phyloP scores from a whole-genome alignment of 2,888 invertebrate genomes.

The Caenorhabditis sinica region DNA sequence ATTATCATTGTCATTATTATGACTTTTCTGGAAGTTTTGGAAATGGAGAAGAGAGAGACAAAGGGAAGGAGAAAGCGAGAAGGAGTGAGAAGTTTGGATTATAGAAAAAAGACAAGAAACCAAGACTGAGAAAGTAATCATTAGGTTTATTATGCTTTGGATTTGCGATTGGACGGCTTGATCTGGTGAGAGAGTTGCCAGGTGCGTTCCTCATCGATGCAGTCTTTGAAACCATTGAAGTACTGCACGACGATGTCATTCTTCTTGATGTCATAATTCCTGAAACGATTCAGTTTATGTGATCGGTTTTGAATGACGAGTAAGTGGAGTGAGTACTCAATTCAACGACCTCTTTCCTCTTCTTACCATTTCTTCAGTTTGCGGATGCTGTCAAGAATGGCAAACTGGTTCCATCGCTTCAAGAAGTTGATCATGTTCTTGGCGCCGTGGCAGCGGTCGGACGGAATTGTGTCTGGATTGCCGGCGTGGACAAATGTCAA shows the following conservation, averaged over 20 bases:
- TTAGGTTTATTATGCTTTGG: conserved; percentile 47
- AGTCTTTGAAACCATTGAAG: conserved; percentile 97
- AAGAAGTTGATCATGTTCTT: conserved; percentile 91
- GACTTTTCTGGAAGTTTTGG: background rate
- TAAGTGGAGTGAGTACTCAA: conserved; percentile 20
- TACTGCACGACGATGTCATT: conserved; percentile 95
- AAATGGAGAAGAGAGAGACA: conserved; percentile 10
- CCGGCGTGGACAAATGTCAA: conserved; percentile 99
- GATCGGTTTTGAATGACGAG: conserved; percentile 37
- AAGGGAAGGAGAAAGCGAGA: conserved; percentile 13
- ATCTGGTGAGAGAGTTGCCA: conserved; percentile 98
- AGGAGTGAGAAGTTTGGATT: background rate
- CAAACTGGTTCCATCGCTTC: conserved; percentile 98
- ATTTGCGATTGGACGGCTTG: conserved; percentile 87
- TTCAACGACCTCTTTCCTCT: background rate
- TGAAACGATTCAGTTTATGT: conserved; percentile 83
- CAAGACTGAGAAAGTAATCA: too few relatives aligned
- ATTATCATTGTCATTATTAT: conserved; percentile 7
- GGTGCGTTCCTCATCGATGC: conserved; percentile 96
- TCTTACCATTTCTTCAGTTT: conserved; percentile 95
- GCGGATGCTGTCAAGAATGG: conserved; percentile 98
- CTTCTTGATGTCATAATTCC: conserved; percentile 94
- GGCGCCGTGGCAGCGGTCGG: conserved; percentile 87
- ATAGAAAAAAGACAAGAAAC: background rate
- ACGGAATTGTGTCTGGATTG: conserved; percentile 91